Conservation (phyloP, 2,888 invertebrate species). For the Dryobota labecula region DNA sequence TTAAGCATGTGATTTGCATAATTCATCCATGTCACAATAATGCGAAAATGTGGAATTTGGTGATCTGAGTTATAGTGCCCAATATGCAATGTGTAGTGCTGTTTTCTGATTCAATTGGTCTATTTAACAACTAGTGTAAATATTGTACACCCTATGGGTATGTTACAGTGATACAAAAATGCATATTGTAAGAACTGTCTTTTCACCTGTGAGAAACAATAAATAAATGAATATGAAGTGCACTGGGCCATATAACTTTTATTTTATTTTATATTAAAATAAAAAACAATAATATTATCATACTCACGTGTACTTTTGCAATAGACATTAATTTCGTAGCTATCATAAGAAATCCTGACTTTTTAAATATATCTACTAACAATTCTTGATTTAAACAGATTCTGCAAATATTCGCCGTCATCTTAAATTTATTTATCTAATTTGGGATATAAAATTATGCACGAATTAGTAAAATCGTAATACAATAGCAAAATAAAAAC, state of each 20-base stretch:
- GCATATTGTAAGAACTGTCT: too few species aligned
- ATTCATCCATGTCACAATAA: not conserved
- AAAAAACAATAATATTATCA: slow-evolving; percentile 7
- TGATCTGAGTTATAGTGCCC: not conserved
- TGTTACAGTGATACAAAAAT: too few species aligned
- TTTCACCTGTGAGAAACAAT: too few species aligned
- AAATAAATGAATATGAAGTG: too few species aligned
- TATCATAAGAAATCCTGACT: slow-evolving; percentile 70
- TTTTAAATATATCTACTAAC: slow-evolving; percentile 75
- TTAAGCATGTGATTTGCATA: not conserved
- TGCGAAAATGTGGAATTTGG: not conserved
- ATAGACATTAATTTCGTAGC: slow-evolving; percentile 80
- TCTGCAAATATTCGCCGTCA: slow-evolving; percentile 73
- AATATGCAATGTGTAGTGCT: not conserved
- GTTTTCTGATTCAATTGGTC: slow-evolving; percentile 3
- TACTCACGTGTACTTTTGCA: slow-evolving; percentile 79
- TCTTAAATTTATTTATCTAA: slow-evolving; percentile 20
- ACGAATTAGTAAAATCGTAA: not conserved
- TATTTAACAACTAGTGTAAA: not conserved
- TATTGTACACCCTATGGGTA: too few species aligned
- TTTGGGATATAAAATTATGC: not conserved
- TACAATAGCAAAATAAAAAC: slow-evolving; percentile 21
- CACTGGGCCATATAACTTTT: not conserved
- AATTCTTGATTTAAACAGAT: slow-evolving; percentile 75
- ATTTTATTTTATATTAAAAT: not conserved